These are phyloP conservation scores for Dendrocopos noguchii DNA, from an alignment of 2,113 vertebrate genomes.

Conservation along the genomic window DNA sequence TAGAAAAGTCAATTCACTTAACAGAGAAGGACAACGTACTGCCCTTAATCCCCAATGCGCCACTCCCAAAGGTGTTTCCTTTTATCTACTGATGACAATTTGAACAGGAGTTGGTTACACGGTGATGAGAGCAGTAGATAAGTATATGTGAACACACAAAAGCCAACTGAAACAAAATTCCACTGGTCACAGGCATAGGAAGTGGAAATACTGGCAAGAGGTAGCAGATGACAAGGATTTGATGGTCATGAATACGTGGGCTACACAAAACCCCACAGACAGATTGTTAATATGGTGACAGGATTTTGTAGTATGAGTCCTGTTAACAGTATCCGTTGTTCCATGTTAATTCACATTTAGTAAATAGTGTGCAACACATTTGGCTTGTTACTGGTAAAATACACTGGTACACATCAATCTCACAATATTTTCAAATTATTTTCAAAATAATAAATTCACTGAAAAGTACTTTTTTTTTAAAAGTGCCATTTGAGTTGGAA, in stretches of 20 bases:
- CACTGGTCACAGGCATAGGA: constrained; percentile 47
- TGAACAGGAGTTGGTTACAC: constrained; percentile 12
- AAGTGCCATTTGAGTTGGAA: constrained; percentile 64
- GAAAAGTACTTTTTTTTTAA: constrained; percentile 3
- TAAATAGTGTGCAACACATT: constrained; percentile 45
- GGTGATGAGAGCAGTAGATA: constrained; percentile 37
- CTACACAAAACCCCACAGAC: neutral
- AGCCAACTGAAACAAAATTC: constrained; percentile 52
- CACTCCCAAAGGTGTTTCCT: neutral
- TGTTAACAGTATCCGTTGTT: constrained; percentile 31
- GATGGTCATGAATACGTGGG: constrained; percentile 12
- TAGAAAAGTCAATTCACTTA: constrained; percentile 35
- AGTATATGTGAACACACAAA: neutral
- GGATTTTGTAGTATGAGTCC: constrained; percentile 24
- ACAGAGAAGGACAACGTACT: neutral
- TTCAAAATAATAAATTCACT: neutral
- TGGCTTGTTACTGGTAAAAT: constrained; percentile 56
- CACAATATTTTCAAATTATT: constrained; percentile 5
- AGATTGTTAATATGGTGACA: neutral
- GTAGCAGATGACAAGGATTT: constrained; percentile 67
- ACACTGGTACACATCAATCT: constrained; percentile 33
- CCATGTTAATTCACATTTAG: constrained; percentile 56
- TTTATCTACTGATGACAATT: constrained; percentile 3
- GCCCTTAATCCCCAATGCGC: neutral
- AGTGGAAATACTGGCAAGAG: constrained; percentile 65